Evolutionary conservation across 30 jellyfish, hydroid and myxozoan genomes (phyloP).

Genomic region (Aurelia aurita): DNA sequence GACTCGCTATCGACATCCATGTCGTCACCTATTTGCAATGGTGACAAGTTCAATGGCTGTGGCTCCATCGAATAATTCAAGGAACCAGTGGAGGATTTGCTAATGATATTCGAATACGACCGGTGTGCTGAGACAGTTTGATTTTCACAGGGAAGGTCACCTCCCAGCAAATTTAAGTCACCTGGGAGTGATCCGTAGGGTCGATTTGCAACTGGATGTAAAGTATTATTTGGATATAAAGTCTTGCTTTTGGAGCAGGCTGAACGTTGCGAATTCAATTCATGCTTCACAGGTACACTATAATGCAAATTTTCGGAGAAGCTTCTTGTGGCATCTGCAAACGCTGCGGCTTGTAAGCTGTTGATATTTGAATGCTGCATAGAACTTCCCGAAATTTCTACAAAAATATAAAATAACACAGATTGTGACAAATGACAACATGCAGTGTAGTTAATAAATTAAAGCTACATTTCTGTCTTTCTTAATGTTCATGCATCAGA

Average conservation of each 20-base stretch:
- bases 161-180: slow-evolving; percentile 55
- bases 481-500: too few relatives aligned
- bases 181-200: slow-evolving; percentile 66
- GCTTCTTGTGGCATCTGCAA: slow-evolving; percentile 1
- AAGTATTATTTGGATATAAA: background rate
- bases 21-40: slow-evolving; percentile 56
- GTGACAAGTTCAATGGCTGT: slow-evolving; percentile 13
- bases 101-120: background rate
- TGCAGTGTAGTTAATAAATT: too few relatives aligned
- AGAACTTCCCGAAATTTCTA: slow-evolving; percentile 1
- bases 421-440: too few relatives aligned
- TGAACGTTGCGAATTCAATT: background rate
- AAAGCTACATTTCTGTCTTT: too few relatives aligned
- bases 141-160: background rate
- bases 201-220: background rate
- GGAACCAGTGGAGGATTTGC: background rate
- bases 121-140: background rate
- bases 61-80: background rate
- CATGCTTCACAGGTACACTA: slow-evolving; percentile 19
- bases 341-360: background rate
- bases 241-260: slow-evolving; percentile 16
- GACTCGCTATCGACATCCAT: slow-evolving; percentile 62
- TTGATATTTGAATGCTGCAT: background rate
- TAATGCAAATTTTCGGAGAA: background rate
- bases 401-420: background rate